Conservation (phyloP, 2,113 vertebrate genomes). For the Sakesphorus luctuosus region DNA sequence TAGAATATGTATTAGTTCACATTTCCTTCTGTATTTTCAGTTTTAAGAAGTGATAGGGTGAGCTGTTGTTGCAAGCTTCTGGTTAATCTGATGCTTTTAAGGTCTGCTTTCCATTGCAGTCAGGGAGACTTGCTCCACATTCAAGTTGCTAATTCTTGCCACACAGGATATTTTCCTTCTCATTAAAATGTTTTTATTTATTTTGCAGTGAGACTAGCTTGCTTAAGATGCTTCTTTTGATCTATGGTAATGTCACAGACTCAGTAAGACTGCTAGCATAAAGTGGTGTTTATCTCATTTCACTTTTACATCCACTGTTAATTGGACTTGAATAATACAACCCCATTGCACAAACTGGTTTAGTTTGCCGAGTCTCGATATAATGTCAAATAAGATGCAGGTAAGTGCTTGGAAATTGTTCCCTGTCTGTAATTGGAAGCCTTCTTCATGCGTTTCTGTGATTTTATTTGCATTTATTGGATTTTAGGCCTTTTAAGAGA, state of each 20-base stretch:
- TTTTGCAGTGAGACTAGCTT: slow-evolving; percentile 6
- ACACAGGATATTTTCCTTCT: slow-evolving; percentile 9
- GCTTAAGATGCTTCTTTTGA: slow-evolving; percentile 37
- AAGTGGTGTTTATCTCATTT: slow-evolving; percentile 33
- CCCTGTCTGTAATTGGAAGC: background rate
- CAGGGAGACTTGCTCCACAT: background rate
- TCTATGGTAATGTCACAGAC: slow-evolving; percentile 25
- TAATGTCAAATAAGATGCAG: background rate
- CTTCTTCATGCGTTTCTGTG: background rate
- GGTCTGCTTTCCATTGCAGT: background rate
- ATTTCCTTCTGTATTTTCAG: slow-evolving; percentile 1
- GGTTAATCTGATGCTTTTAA: slow-evolving; percentile 33
- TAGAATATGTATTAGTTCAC: slow-evolving; percentile 44
- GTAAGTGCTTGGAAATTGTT: background rate
- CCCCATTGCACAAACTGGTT: background rate
- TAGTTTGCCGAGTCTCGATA: background rate
- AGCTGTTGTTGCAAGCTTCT: background rate
- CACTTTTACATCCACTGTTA: background rate
- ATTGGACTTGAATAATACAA: slow-evolving; percentile 39
- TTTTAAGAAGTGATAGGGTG: background rate
- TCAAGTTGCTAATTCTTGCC: slow-evolving; percentile 4
- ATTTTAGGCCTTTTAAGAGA: background rate
- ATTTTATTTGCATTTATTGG: slow-evolving; percentile 37
- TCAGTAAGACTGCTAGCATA: background rate
- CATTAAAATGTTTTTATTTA: slow-evolving; percentile 65